These are phyloP conservation scores for Mesembrinibis cayennensis DNA, from an alignment of 2,113 vertebrate species.

Conservation along the genomic window DNA sequence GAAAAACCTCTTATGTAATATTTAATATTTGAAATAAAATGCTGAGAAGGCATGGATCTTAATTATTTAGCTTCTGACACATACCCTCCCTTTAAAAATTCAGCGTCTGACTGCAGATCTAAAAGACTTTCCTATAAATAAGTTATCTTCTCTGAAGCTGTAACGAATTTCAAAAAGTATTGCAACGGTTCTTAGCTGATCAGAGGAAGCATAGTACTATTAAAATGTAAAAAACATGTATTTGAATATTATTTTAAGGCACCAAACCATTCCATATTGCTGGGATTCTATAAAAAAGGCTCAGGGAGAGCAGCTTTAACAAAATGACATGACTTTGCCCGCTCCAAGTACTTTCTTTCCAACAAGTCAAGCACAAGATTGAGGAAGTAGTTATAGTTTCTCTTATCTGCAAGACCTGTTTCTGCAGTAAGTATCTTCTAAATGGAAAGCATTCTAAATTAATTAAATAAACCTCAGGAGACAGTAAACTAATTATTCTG, in stretches of 20 bases:
- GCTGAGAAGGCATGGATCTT: conserved; percentile 60
- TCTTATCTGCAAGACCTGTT: conserved; percentile 32
- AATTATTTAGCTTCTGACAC: conserved; percentile 73
- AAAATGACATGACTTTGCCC: background rate
- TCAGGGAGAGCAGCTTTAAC: background rate
- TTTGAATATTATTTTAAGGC: background rate
- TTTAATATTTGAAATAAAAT: conserved; percentile 71
- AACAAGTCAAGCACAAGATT: background rate
- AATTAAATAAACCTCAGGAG: conserved; percentile 54
- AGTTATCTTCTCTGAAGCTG: conserved; percentile 62
- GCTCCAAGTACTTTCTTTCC: background rate
- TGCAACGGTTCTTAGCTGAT: background rate
- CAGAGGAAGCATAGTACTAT: background rate
- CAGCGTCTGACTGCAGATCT: conserved; percentile 63
- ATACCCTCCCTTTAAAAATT: conserved; percentile 69
- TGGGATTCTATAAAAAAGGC: background rate
- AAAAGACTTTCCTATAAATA: conserved; percentile 65
- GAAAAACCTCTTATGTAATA: conserved; percentile 60
- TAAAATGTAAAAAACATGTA: background rate
- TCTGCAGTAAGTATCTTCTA: conserved; percentile 17
- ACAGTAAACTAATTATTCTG: conserved; percentile 57
- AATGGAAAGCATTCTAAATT: conserved; percentile 49
- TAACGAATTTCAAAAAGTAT: conserved; percentile 37
- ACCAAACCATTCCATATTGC: background rate
- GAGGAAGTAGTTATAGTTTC: background rate